These are phyloP conservation scores for Mastigias papua DNA, from an alignment of 30 jellyfish, hydroid and myxozoan species.

Conservation along the genomic window DNA sequence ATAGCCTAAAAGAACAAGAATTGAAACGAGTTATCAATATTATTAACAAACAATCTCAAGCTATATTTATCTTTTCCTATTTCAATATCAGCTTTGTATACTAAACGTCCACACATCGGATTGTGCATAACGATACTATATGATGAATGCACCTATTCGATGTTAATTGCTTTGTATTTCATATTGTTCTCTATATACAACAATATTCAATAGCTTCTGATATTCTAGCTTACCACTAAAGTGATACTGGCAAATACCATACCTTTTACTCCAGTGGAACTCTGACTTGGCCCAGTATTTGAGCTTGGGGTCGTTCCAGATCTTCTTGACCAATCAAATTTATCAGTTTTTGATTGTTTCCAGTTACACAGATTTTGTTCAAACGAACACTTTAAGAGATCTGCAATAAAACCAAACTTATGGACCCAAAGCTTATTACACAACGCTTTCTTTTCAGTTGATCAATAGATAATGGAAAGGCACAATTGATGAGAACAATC, in stretches of 20 bases:
- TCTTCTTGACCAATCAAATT: slow-evolving; percentile 63
- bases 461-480: too few species aligned
- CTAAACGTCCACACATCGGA: too few species aligned
- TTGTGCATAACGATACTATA: too few species aligned
- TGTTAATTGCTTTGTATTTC: neutral
- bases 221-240: neutral
- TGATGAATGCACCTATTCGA: too few species aligned
- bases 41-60: neutral
- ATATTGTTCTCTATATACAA: neutral
- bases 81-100: too few species aligned
- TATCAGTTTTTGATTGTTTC: slow-evolving; percentile 58
- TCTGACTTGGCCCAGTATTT: slow-evolving; percentile 38
- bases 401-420: neutral
- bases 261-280: slow-evolving; percentile 48
- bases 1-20: slow-evolving; percentile 12
- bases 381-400: slow-evolving; percentile 19
- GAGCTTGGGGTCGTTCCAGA: slow-evolving; percentile 41
- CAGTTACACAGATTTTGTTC: slow-evolving; percentile 49
- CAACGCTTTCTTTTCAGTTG: too few species aligned
- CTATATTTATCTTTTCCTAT: neutral
- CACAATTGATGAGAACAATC: too few species aligned
- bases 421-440: neutral
- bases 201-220: too few species aligned
- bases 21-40: neutral
- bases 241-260: neutral